A percentile compares a stretch with the other conserved stretches of the same genome.
Conservation (phyloP, 2,888 invertebrate species). For the Hirtodrosophila alboralis region DNA sequence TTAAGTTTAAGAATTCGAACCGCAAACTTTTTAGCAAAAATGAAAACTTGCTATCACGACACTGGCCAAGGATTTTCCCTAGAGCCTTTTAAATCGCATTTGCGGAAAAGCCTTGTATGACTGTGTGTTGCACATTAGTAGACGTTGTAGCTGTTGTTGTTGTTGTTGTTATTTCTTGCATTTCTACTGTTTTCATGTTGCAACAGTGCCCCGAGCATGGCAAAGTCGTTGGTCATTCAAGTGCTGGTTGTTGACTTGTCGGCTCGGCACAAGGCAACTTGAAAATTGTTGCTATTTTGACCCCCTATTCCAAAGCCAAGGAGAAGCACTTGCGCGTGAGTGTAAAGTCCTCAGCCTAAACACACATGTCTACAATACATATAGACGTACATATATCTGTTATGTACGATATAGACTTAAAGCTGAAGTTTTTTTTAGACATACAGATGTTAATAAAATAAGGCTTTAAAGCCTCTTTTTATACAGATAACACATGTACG, state of each 20-base stretch:
- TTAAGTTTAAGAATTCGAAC: background rate
- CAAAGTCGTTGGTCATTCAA: constrained; percentile 64
- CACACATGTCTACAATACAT: constrained; percentile 7
- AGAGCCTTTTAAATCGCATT: constrained; percentile 3
- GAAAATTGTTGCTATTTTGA: constrained; percentile 74
- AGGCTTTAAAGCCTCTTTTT: constrained; percentile 4
- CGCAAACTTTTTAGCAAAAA: constrained; percentile 29
- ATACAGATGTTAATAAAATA: constrained; percentile 17
- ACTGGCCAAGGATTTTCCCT: constrained; percentile 80
- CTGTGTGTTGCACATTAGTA: constrained; percentile 52
- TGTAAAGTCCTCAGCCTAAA: constrained; percentile 27
- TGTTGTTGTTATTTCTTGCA: constrained; percentile 38
- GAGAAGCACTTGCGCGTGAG: constrained; percentile 61
- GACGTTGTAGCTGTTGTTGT: constrained; percentile 28
- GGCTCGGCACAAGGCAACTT: constrained; percentile 56
- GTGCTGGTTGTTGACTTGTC: constrained; percentile 76
- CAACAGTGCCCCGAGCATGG: constrained; percentile 67
- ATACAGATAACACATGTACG: constrained; percentile 19
- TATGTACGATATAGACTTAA: constrained; percentile 31
- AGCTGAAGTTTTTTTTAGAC: background rate
- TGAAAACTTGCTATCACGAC: constrained; percentile 67
- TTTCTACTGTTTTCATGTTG: constrained; percentile 52
- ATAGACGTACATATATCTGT: background rate
- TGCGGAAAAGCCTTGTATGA: constrained; percentile 13
- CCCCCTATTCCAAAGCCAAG: constrained; percentile 82